A percentile compares a stretch with the other conserved stretches of the same genome.
Conservation (phyloP, 92 coral and sea anemone genomes). For the Micromussa lordhowensis region DNA sequence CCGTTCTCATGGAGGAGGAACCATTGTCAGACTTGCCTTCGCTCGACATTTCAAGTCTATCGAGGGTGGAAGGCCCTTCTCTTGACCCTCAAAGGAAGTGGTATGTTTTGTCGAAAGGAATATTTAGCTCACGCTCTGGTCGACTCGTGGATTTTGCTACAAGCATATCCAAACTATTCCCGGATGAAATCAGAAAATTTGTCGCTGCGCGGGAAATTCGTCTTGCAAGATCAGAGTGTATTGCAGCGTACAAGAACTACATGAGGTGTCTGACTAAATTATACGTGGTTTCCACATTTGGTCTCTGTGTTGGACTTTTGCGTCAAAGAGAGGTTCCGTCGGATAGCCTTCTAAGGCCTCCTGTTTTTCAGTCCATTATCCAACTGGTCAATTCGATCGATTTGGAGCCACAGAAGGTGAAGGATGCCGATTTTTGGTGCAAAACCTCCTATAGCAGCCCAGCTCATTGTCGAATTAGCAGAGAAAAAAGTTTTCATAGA, state of each 20-base stretch:
- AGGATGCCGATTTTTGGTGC: not conserved
- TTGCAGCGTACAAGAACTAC: no score
- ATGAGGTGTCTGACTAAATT: not conserved
- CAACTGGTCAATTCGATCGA: constrained; percentile 33
- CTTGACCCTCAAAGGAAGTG: no score
- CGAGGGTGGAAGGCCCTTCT: no score
- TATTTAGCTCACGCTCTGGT: no score
- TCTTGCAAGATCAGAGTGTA: constrained; percentile 14
- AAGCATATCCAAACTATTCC: constrained; percentile 29
- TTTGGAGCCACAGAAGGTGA: constrained; percentile 11
- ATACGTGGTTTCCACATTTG: constrained; percentile 26
- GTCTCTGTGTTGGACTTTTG: constrained; percentile 46
- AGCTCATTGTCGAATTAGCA: not conserved
- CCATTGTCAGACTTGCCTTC: no score
- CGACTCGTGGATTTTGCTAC: no score
- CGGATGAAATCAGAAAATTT: constrained; percentile 8
- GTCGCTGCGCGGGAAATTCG: constrained; percentile 29
- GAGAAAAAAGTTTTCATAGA: not conserved
- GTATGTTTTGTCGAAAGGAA: no score
- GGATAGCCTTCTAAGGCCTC: constrained; percentile 8
- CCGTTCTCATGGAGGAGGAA: no score
- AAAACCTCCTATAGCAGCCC: not conserved
- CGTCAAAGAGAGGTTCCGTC: constrained; percentile 29
- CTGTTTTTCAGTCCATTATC: not conserved
- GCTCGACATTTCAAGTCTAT: no score